Conservation (phyloP, 30 jellyfish, hydroid and myxozoan species). For the Cassiopea xamachana region DNA sequence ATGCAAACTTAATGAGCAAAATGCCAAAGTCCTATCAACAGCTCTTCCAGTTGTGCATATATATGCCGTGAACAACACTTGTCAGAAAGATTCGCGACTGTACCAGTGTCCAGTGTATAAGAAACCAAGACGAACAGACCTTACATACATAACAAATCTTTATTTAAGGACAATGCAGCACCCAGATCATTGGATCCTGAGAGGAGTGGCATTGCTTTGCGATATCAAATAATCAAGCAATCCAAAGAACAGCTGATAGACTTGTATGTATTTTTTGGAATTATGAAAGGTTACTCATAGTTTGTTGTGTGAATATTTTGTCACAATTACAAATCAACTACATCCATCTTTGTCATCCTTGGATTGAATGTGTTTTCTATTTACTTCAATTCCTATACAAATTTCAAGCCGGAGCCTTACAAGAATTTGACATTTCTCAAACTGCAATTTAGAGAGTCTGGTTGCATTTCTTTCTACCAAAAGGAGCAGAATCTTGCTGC, state of each 20-base stretch:
- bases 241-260: background rate
- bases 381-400: no score
- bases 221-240: constrained; percentile 72
- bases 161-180: constrained; percentile 82
- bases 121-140: constrained; percentile 96
- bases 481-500: no score
- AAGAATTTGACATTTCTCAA: no score
- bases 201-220: constrained; percentile 98
- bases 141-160: constrained; percentile 93
- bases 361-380: no score
- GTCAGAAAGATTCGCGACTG: constrained; percentile 90
- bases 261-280: background rate
- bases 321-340: no score
- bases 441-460: no score
- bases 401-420: no score
- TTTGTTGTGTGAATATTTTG: no score
- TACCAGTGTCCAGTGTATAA: constrained; percentile 96
- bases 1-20: constrained; percentile 85
- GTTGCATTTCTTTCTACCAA: no score
- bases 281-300: no score
- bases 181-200: constrained; percentile 96
- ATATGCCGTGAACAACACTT: constrained; percentile 93
- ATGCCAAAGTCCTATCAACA: constrained; percentile 84
- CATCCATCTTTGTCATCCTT: no score
- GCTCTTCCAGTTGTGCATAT: constrained; percentile 90